Evolutionary conservation across 2,113 vertebrate genomes (phyloP).

Genomic region (Indri indri): DNA sequence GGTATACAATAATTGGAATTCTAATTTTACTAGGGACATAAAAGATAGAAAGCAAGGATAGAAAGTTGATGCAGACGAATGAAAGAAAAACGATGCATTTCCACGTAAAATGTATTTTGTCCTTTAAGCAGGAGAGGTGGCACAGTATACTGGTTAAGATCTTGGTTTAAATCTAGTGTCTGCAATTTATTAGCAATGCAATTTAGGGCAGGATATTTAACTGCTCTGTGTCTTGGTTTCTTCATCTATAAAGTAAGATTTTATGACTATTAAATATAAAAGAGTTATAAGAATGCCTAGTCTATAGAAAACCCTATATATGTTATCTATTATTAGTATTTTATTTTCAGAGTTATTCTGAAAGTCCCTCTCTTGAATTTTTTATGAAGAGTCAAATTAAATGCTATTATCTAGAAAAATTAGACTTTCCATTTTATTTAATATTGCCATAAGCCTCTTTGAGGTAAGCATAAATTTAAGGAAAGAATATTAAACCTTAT

Average conservation of each 20-base stretch:
- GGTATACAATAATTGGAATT: too few species aligned
- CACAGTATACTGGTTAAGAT: not conserved
- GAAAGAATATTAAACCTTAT: not conserved
- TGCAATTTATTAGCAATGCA: not conserved
- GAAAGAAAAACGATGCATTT: too few species aligned
- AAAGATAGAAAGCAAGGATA: too few species aligned
- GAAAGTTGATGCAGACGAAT: too few species aligned
- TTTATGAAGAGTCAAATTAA: not conserved
- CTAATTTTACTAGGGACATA: too few species aligned
- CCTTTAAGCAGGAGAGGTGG: too few species aligned
- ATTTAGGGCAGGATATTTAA: not conserved
- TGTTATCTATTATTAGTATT: not conserved
- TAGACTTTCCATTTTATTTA: not conserved
- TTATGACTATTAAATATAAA: not conserved
- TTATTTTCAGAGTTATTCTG: not conserved
- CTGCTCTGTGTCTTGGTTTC: not conserved
- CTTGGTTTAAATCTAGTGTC: not conserved
- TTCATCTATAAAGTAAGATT: not conserved
- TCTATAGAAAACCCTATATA: not conserved
- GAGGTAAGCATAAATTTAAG: not conserved
- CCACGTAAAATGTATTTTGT: too few species aligned
- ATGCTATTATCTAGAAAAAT: not conserved
- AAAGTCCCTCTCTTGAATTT: not conserved
- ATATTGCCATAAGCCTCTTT: not conserved
- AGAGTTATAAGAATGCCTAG: not conserved